Evolutionary conservation across 2,888 invertebrate species (phyloP).

Genomic region (Rhingia rostrata): DNA sequence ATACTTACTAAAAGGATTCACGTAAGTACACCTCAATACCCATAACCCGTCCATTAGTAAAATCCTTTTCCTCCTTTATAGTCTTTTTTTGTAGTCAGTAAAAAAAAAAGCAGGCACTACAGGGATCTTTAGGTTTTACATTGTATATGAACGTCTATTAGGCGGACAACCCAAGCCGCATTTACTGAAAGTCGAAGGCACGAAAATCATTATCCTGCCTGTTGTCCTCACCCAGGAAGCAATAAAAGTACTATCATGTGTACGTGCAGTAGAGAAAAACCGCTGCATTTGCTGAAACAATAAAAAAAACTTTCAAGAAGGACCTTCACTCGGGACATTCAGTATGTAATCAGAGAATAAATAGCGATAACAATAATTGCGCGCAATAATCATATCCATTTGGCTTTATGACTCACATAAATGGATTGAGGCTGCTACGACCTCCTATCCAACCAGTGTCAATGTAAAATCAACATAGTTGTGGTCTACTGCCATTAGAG

Average conservation of each 20-base stretch:
- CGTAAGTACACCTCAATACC: not conserved
- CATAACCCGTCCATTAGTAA: conserved; percentile 23
- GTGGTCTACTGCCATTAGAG: conserved; percentile 24
- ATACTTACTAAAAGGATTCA: conserved; percentile 15
- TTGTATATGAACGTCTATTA: conserved; percentile 23
- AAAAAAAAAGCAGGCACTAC: conserved; percentile 4
- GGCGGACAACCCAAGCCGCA: conserved; percentile 7
- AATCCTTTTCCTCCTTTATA: conserved; percentile 3
- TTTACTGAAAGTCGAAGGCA: conserved; percentile 5
- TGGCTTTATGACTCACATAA: conserved; percentile 61
- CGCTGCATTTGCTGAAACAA: conserved; percentile 7
- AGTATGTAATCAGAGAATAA: conserved; percentile 70
- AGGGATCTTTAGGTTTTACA: conserved; percentile 4
- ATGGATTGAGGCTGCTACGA: conserved; percentile 17
- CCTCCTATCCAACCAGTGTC: conserved; percentile 1
- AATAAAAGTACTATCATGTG: conserved; percentile 17
- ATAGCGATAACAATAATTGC: conserved; percentile 75
- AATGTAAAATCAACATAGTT: conserved; percentile 50
- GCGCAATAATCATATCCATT: conserved; percentile 74
- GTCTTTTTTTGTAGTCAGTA: not conserved
- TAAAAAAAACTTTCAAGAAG: not conserved
- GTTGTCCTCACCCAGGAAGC: conserved; percentile 10
- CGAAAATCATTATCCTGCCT: conserved; percentile 36
- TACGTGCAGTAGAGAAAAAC: conserved; percentile 14
- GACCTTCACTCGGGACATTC: conserved; percentile 23